A percentile compares a stretch with the other conserved stretches of the same genome.
Evolutionary conservation across 2,113 vertebrate genomes (phyloP).

Genomic region (Illadopsis cleaveri): DNA sequence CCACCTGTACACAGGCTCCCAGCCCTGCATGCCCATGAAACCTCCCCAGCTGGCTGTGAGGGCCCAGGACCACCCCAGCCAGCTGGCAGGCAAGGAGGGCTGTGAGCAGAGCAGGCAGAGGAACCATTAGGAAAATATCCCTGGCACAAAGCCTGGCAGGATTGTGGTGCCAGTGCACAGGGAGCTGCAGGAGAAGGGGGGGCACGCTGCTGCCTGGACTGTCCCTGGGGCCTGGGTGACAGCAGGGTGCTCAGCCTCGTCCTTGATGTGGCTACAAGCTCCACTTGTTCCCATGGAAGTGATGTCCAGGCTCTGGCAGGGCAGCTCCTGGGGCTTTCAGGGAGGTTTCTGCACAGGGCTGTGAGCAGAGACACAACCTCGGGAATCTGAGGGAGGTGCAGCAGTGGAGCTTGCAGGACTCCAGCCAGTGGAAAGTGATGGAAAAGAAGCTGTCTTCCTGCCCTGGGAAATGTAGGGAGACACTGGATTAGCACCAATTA

Average conservation of each 20-base stretch:
- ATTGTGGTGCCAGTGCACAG: neutral
- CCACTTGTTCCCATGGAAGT: fast-evolving
- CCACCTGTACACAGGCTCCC: neutral
- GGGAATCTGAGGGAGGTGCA: neutral
- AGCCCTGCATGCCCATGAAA: neutral
- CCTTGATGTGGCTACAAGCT: neutral
- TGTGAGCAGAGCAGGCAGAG: conserved; percentile 1
- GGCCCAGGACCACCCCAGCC: neutral
- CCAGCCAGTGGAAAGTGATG: neutral
- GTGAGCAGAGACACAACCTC: neutral
- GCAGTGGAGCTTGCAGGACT: neutral
- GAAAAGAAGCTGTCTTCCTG: neutral
- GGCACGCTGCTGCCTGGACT: neutral
- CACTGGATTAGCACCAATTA: neutral
- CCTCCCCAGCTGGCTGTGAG: conserved; percentile 33
- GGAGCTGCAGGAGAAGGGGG: neutral
- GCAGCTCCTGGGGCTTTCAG: neutral
- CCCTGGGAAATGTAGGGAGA: neutral
- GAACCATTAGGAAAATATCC: conserved; percentile 23
- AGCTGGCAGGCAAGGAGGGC: conserved; percentile 55
- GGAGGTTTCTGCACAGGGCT: neutral
- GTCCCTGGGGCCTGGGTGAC: neutral
- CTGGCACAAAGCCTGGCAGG: conserved; percentile 22
- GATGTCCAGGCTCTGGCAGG: neutral
- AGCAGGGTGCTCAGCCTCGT: neutral